Evolutionary conservation across 2,797 vertebrate species (phyloP), one percentile per base, ranked within the genome.

Genomic region (Gobio occitaniae): DNA sequence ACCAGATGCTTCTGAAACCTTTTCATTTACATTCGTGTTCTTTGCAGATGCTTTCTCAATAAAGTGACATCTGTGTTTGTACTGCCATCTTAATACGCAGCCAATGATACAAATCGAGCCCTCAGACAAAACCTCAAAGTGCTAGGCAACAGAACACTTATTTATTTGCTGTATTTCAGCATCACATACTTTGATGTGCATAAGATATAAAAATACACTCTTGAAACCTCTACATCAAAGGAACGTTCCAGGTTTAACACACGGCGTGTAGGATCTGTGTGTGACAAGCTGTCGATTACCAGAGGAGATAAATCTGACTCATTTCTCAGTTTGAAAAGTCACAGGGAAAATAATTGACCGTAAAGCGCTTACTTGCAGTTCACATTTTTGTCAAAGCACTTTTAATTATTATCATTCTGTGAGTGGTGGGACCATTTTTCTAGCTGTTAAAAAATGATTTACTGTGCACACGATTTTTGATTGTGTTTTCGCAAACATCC

Each of bases 131-230:
- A 68, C 65, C 78, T 54, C 65, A 80, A 69, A 69, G 78, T 38
- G 78, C 65, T 38, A 48, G 59, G 77, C 47, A 80, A 54, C 66
- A 44, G 66, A 82, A 71, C 80, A 29, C 21, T 81, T 56, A 71
- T 71, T 81, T 81, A 81, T 82, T 82, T 59, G 79, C 79, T 63
- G 56, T 65, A 36, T 50, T 79, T 65, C 25, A 32, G 41, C 59
- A 32, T 8, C 21, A 29, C 38, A 59, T 16, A 61, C 56, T 79
- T 79, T 50, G 41, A 80, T 66, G 47, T 36, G 44, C 47, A 66
- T n/a, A 65, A 80, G 61, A 52, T 66, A 19, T 66, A 66, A 80
- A 80, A 68, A 80, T 80, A 80, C 59, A 80, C 78, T 68, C n/a
- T 66, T 32, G 63, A 65, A 79, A 65, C 41, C 77, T 79, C 59